A percentile compares a stretch with the other conserved stretches of the same genome.
phyloP scores from a whole-genome alignment of 2,888 invertebrate species.

The Temnothorax unifasciatus region DNA sequence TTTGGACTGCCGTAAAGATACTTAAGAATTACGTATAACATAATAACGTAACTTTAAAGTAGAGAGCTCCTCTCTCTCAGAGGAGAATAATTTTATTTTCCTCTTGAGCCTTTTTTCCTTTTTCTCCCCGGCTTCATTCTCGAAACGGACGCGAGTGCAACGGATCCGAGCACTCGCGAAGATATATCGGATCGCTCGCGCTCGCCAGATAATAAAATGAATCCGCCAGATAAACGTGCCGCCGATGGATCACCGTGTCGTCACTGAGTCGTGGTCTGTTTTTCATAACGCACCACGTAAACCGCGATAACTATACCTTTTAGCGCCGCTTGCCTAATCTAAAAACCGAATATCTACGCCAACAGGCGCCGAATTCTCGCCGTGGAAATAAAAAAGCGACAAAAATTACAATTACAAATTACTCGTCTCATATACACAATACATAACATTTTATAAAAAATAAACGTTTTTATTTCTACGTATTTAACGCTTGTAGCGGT shows the following conservation, averaged over 20 bases:
- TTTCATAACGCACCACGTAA: slow-evolving; percentile 63
- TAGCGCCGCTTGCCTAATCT: slow-evolving; percentile 48
- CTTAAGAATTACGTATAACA: not conserved
- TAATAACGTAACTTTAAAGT: not conserved
- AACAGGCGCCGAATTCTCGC: slow-evolving; percentile 3
- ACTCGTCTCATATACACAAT: not conserved
- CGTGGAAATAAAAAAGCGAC: not conserved
- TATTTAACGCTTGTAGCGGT: too few relatives aligned
- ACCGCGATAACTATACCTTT: slow-evolving; percentile 60
- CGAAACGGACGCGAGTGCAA: slow-evolving; percentile 26
- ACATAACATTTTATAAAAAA: not conserved
- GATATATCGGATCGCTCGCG: slow-evolving; percentile 55
- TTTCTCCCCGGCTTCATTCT: not conserved
- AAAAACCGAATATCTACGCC: slow-evolving; percentile 18
- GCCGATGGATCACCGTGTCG: slow-evolving; percentile 65
- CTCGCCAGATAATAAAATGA: slow-evolving; percentile 51
- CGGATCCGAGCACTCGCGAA: slow-evolving; percentile 39
- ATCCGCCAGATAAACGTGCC: slow-evolving; percentile 58
- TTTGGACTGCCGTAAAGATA: not conserved
- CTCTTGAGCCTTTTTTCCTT: not conserved
- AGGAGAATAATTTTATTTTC: not conserved
- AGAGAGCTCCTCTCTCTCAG: not conserved
- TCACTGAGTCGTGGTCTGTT: slow-evolving; percentile 72
- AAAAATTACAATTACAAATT: not conserved
- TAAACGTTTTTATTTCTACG: not conserved